phyloP scores from a whole-genome alignment of 1,140 invertebrate species.

The Drosophila seguyi region DNA sequence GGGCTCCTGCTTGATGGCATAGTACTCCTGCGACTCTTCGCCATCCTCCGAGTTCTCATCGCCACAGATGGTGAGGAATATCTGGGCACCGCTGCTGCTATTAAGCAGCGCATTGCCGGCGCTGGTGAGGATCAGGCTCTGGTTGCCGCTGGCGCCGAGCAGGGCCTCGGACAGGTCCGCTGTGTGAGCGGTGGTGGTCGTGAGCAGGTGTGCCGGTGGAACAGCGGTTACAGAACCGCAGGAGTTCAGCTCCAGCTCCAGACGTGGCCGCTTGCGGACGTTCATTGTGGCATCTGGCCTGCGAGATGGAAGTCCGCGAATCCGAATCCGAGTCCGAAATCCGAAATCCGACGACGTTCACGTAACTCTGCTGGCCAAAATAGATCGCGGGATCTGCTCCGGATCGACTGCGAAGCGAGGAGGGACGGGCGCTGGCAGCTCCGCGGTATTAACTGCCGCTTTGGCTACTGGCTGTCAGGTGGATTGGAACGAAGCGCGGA shows the following conservation, averaged over 20 bases:
- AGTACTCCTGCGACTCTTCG: slow-evolving; percentile 73
- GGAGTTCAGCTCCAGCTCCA: slow-evolving; percentile 54
- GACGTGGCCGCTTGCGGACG: slow-evolving; percentile 70
- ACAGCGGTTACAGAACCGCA: slow-evolving; percentile 11
- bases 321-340: too few species aligned
- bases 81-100: slow-evolving; percentile 60
- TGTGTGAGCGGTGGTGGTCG: slow-evolving; percentile 5
- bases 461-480: slow-evolving; percentile 21
- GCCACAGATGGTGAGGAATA: slow-evolving; percentile 78
- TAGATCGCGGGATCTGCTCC: slow-evolving; percentile 28
- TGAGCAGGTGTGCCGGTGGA: slow-evolving; percentile 16
- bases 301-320: background rate
- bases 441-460: slow-evolving; percentile 35
- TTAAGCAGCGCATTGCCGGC: slow-evolving; percentile 25
- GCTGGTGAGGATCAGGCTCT: slow-evolving; percentile 64
- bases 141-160: slow-evolving; percentile 10
- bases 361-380: slow-evolving; percentile 29
- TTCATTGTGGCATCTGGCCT: slow-evolving; percentile 57
- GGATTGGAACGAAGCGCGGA: slow-evolving; percentile 29
- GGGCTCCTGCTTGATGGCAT: slow-evolving; percentile 79
- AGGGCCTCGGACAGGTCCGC: slow-evolving; percentile 38
- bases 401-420: background rate
- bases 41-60: slow-evolving; percentile 70
- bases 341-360: slow-evolving; percentile 19
- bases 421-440: slow-evolving; percentile 21